These are phyloP conservation scores for Spongia lamella DNA, from an alignment of 37 sponge, comb jelly and placozoan genomes.

Conservation along the genomic window DNA sequence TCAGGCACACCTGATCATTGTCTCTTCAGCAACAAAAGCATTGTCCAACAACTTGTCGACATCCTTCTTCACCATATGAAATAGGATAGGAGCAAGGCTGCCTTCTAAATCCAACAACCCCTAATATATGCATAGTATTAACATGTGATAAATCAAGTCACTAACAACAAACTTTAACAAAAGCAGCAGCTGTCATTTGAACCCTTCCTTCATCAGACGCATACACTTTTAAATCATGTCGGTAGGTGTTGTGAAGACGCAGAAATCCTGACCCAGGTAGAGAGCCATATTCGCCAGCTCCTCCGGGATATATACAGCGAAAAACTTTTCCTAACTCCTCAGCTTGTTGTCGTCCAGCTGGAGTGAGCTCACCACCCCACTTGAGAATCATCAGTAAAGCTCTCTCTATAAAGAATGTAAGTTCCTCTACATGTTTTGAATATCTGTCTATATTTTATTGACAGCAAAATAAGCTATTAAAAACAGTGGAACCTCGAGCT, in stretches of 20 bases:
- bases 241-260: conserved; percentile 91
- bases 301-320: conserved; percentile 88
- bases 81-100: conserved; percentile 78
- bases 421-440: too few species aligned
- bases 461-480: too few species aligned
- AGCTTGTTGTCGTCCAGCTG: conserved; percentile 73
- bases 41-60: conserved; percentile 74
- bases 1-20: conserved; percentile 55
- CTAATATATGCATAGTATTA: conserved; percentile 15
- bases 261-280: conserved; percentile 89
- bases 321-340: conserved; percentile 88
- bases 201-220: conserved; percentile 96
- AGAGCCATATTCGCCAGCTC: conserved; percentile 77
- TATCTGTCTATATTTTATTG: too few species aligned
- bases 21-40: conserved; percentile 56
- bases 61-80: conserved; percentile 84
- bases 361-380: conserved; percentile 96
- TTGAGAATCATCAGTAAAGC: conserved; percentile 83
- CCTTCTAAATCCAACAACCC: conserved; percentile 91
- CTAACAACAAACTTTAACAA: conserved; percentile 76
- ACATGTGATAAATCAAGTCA: too few species aligned
- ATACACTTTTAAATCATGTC: conserved; percentile 94
- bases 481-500: too few species aligned
- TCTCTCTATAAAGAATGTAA: conserved; percentile 36
- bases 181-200: conserved; percentile 94